A percentile compares a stretch with the other conserved stretches of the same genome.
These are phyloP conservation scores for Cavia aperea DNA, from an alignment of 2,113 vertebrate genomes.

Conservation along the genomic window DNA sequence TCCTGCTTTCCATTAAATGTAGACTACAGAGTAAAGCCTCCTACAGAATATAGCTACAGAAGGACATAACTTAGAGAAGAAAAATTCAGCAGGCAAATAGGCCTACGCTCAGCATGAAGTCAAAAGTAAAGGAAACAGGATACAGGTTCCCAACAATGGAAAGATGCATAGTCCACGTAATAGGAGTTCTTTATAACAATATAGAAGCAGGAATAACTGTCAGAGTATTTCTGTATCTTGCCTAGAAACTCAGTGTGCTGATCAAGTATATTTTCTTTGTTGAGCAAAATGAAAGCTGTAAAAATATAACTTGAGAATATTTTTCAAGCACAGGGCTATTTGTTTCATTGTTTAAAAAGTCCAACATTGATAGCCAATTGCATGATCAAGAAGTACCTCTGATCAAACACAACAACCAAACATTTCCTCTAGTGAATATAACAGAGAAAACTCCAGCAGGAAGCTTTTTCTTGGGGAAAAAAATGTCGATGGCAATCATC, in stretches of 20 bases:
- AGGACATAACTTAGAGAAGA: not conserved
- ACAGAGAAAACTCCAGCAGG: constrained; percentile 23
- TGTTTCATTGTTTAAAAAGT: constrained; percentile 40
- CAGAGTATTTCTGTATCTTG: not conserved
- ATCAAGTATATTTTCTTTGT: not conserved
- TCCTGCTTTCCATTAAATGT: not conserved
- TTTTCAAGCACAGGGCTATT: not conserved
- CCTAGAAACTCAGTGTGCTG: constrained; percentile 2
- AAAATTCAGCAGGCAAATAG: not conserved
- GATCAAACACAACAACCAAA: constrained; percentile 47
- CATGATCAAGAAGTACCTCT: constrained; percentile 35
- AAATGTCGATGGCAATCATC: constrained; percentile 20
- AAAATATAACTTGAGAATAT: not conserved
- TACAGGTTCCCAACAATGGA: not conserved
- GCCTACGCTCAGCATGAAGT: not conserved
- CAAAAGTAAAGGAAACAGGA: not conserved
- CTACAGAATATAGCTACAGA: not conserved
- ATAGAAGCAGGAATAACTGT: not conserved
- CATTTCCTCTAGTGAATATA: constrained; percentile 23
- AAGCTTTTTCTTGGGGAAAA: not conserved
- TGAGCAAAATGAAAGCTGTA: not conserved
- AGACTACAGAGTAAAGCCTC: not conserved
- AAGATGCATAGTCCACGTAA: not conserved
- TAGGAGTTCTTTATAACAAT: not conserved
- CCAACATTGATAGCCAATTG: constrained; percentile 25